Evolutionary conservation across 2,797 vertebrate genomes (phyloP).

Genomic region (Girardinus metallicus): DNA sequence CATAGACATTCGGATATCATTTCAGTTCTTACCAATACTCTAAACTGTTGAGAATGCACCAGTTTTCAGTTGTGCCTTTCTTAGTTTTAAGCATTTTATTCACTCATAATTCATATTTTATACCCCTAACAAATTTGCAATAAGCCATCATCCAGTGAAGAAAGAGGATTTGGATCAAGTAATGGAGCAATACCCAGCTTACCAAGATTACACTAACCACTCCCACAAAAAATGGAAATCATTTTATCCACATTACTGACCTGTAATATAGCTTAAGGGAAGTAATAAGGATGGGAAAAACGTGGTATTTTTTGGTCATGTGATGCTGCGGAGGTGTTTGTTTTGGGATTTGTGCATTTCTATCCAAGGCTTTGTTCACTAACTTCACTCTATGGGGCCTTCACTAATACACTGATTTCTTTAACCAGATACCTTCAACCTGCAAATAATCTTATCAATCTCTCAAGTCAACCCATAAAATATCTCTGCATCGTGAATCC

Average conservation of each 20-base stretch:
- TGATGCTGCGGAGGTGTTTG: background rate
- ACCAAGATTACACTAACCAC: background rate
- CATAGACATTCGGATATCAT: slow-evolving; percentile 20
- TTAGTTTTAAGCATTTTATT: background rate
- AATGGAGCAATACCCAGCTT: background rate
- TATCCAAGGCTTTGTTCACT: slow-evolving; percentile 25
- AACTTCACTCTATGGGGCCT: slow-evolving; percentile 11
- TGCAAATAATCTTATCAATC: slow-evolving; percentile 21
- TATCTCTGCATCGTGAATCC: slow-evolving; percentile 8
- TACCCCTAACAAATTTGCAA: background rate
- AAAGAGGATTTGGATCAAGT: background rate
- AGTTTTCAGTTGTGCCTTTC: background rate
- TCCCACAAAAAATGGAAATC: background rate
- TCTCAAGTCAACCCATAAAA: slow-evolving; percentile 18
- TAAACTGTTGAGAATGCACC: background rate
- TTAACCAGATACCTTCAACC: slow-evolving; percentile 1
- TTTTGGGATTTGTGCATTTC: slow-evolving; percentile 1
- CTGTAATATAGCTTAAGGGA: background rate
- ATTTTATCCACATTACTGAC: background rate
- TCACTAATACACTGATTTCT: slow-evolving; percentile 14
- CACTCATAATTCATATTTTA: background rate
- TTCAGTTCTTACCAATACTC: background rate
- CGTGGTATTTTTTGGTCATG: too few relatives aligned
- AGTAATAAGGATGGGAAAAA: background rate
- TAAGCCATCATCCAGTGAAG: background rate